Conservation (phyloP, 2,113 vertebrate species). For the Himantopus leucocephalus region DNA sequence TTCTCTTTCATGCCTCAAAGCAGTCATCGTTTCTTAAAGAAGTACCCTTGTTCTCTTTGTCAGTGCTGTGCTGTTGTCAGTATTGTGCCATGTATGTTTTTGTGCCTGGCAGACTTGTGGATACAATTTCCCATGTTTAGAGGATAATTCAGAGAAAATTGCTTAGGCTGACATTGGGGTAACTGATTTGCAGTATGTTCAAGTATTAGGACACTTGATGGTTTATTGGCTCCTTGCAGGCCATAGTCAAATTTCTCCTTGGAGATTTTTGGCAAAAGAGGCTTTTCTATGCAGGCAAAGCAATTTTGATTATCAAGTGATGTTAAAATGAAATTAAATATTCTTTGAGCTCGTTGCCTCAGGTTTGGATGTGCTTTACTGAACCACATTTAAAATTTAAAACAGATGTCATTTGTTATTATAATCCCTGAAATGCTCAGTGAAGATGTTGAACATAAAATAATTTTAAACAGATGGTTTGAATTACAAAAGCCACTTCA, state of each 20-base stretch:
- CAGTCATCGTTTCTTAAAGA: neutral
- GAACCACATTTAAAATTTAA: conserved; percentile 43
- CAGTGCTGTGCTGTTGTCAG: neutral
- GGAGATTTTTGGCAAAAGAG: neutral
- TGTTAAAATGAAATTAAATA: conserved; percentile 14
- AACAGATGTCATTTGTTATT: conserved; percentile 36
- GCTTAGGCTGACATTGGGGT: neutral
- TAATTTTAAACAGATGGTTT: conserved; percentile 17
- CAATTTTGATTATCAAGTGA: neutral
- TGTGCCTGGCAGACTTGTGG: neutral
- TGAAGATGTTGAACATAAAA: neutral
- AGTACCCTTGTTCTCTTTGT: neutral
- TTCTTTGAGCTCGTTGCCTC: neutral
- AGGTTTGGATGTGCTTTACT: conserved; percentile 12
- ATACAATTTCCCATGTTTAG: neutral
- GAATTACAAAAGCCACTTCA: conserved; percentile 1
- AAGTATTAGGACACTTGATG: neutral
- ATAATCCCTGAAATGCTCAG: neutral
- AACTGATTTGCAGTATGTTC: neutral
- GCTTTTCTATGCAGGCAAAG: neutral
- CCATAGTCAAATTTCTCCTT: neutral
- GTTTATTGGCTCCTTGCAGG: neutral
- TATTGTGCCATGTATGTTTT: neutral
- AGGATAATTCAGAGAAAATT: neutral
- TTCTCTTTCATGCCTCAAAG: neutral